Evolutionary conservation across 2,888 invertebrate species (phyloP).

Genomic region (Drosophila suboccidentalis): DNA sequence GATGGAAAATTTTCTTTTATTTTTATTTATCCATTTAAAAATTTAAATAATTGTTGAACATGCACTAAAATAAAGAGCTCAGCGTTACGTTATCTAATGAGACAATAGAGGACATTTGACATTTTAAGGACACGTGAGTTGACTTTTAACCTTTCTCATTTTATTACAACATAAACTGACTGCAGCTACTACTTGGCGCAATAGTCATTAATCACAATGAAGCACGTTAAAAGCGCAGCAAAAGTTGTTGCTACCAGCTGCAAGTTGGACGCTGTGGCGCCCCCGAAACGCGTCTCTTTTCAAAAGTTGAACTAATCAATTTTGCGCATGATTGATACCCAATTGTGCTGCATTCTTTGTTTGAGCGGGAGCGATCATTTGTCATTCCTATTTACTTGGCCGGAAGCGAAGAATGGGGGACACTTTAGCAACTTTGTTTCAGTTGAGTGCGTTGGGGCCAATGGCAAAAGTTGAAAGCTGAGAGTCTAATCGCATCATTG

Average conservation of each 20-base stretch:
- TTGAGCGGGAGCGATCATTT: slow-evolving; percentile 47
- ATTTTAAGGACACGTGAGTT: neutral
- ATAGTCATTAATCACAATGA: slow-evolving; percentile 67
- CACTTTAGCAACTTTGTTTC: slow-evolving; percentile 53
- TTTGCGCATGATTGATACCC: slow-evolving; percentile 79
- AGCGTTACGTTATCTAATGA: slow-evolving; percentile 24
- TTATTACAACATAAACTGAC: slow-evolving; percentile 18
- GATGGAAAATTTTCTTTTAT: neutral
- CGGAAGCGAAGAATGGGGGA: neutral
- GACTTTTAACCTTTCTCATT: slow-evolving; percentile 23
- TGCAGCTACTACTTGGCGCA: slow-evolving; percentile 21
- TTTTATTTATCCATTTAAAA: neutral
- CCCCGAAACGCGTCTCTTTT: slow-evolving; percentile 16
- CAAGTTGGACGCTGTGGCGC: neutral
- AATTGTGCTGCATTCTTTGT: slow-evolving; percentile 75
- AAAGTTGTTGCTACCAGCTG: slow-evolving; percentile 25
- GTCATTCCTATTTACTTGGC: slow-evolving; percentile 45
- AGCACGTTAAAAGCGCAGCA: slow-evolving; percentile 42
- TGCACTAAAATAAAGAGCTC: neutral
- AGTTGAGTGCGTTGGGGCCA: slow-evolving; percentile 51
- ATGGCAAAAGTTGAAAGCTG: slow-evolving; percentile 54
- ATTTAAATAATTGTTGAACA: slow-evolving; percentile 1
- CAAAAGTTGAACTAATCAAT: slow-evolving; percentile 70
- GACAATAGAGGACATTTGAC: neutral
- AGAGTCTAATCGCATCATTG: slow-evolving; percentile 65